Evolutionary conservation across 2,113 vertebrate genomes (phyloP).

Genomic region (Psammodynastes pulverulentus): DNA sequence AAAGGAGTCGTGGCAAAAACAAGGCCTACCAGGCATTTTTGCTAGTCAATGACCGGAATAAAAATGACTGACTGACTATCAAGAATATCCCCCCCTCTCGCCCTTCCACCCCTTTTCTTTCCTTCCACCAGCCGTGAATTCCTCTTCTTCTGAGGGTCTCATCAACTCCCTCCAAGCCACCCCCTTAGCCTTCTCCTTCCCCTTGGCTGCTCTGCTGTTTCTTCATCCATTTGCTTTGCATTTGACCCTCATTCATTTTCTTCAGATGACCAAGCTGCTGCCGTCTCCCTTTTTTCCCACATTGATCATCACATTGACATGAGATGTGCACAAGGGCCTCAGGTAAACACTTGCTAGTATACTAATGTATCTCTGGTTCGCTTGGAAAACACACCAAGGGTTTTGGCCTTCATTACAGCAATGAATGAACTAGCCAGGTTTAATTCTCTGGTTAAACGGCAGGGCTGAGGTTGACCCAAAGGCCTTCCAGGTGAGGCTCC

Average conservation of each 20-base stretch:
- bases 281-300: neutral
- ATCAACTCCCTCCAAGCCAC: neutral
- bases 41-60: neutral
- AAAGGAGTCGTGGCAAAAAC: neutral
- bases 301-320: neutral
- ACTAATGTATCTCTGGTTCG: neutral
- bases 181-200: neutral
- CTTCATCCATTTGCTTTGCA: neutral
- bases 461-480: no score
- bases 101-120: neutral
- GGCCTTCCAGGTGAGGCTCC: neutral
- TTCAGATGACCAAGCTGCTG: neutral
- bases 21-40: neutral
- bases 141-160: neutral
- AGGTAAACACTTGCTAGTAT: neutral
- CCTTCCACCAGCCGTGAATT: neutral
- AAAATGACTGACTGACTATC: neutral
- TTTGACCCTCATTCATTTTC: neutral
- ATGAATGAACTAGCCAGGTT: neutral
- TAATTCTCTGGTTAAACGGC: neutral
- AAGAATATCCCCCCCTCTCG: neutral
- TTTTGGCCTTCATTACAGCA: neutral
- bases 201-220: neutral
- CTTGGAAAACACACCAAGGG: neutral
- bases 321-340: neutral